Evolutionary conservation across 2,888 invertebrate species (phyloP).

Genomic region (Zootermopsis nevadensis): DNA sequence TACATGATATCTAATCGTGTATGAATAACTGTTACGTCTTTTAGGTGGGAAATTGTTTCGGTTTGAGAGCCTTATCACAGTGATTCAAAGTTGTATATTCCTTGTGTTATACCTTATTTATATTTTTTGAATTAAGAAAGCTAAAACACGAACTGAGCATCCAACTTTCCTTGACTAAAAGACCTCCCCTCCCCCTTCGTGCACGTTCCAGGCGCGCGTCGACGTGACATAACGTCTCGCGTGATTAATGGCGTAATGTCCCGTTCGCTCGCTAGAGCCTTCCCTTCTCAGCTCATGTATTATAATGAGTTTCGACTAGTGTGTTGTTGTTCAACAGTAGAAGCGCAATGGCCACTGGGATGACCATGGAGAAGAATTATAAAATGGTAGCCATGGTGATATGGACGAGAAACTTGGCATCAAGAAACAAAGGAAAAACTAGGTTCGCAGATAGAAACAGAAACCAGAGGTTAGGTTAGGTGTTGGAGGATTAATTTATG

Average conservation of each 20-base stretch:
- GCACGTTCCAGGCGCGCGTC: conserved; percentile 10
- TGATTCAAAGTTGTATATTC: not conserved
- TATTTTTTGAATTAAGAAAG: conserved; percentile 2
- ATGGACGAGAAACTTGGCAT: too few species aligned
- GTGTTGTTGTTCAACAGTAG: not conserved
- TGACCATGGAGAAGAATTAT: not conserved
- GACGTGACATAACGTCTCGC: conserved; percentile 11
- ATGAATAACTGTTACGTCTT: too few species aligned
- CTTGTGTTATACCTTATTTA: not conserved
- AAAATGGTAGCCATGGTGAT: not conserved
- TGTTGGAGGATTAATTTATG: too few species aligned
- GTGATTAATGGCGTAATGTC: conserved; percentile 10
- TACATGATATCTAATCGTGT: too few species aligned
- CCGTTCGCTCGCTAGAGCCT: not conserved
- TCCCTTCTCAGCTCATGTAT: not conserved
- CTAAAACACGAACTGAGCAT: not conserved
- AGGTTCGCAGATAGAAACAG: too few species aligned
- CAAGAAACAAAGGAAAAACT: too few species aligned
- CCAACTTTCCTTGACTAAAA: not conserved
- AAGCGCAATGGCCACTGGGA: not conserved
- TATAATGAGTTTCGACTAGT: not conserved
- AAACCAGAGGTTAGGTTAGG: too few species aligned
- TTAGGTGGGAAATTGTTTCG: too few species aligned
- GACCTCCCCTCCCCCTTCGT: not conserved
- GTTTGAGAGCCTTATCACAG: not conserved